Conservation (phyloP, 2,888 invertebrate genomes). For the Hybos culiciformis region DNA sequence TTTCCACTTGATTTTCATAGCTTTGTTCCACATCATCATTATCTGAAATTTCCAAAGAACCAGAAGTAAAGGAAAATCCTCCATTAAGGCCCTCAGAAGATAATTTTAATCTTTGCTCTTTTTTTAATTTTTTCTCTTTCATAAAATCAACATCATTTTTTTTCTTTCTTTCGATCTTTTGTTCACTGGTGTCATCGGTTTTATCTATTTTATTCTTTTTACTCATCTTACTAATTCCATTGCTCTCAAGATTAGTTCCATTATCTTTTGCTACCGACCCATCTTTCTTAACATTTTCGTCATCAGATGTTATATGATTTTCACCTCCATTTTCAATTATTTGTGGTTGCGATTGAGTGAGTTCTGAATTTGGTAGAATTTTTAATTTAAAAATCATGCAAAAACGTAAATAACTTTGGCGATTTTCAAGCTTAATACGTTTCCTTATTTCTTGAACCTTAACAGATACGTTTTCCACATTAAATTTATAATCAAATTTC, state of each 20-base stretch:
- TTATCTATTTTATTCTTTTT: too few relatives aligned
- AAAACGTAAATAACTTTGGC: slow-evolving; percentile 20
- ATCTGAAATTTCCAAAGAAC: slow-evolving; percentile 7
- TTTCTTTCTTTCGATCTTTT: too few relatives aligned
- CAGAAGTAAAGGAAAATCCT: slow-evolving; percentile 17
- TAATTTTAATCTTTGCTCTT: slow-evolving; percentile 22
- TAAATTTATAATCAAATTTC: neutral
- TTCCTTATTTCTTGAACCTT: slow-evolving; percentile 19
- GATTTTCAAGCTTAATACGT: slow-evolving; percentile 18
- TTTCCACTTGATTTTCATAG: too few relatives aligned
- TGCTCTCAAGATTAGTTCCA: neutral
- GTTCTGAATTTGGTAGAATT: slow-evolving; percentile 13
- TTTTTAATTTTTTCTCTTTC: slow-evolving; percentile 23
- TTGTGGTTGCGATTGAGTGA: neutral
- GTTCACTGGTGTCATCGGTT: too few relatives aligned
- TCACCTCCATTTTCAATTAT: neutral
- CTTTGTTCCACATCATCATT: too few relatives aligned
- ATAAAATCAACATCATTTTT: slow-evolving; percentile 12
- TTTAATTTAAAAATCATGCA: slow-evolving; percentile 19
- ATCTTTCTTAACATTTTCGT: neutral
- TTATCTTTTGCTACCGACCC: neutral
- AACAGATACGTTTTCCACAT: slow-evolving; percentile 5
- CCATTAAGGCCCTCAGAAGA: slow-evolving; percentile 23
- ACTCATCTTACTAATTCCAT: too few relatives aligned
- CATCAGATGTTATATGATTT: neutral